phyloP scores from a whole-genome alignment of 2,113 vertebrate species.

The Psammodynastes pulverulentus region DNA sequence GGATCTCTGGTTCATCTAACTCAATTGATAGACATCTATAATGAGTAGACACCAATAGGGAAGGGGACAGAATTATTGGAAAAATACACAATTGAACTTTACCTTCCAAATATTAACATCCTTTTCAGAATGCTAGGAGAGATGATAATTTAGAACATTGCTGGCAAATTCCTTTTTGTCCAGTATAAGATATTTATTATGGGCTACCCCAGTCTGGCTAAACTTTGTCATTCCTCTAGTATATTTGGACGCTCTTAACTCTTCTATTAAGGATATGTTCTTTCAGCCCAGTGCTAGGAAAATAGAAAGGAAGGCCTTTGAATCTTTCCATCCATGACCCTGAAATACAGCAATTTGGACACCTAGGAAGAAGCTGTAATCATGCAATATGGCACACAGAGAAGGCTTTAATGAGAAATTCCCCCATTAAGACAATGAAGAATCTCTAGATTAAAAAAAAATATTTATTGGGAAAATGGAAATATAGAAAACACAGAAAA shows the following conservation, averaged over 20 bases:
- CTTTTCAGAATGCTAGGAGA: background rate
- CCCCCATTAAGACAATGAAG: background rate
- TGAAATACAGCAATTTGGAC: background rate
- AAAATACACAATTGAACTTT: background rate
- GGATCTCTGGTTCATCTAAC: background rate
- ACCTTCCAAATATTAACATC: background rate
- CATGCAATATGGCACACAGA: background rate
- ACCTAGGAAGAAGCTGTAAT: background rate
- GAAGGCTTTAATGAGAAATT: background rate
- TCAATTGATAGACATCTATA: background rate
- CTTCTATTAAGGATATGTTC: background rate
- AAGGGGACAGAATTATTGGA: background rate
- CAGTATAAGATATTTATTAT: background rate
- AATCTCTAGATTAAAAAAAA: background rate
- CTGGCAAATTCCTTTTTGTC: background rate
- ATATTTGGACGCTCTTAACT: background rate
- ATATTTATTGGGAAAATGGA: background rate
- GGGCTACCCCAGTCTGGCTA: background rate
- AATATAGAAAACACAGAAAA: background rate
- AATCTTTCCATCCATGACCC: background rate
- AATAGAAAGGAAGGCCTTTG: background rate
- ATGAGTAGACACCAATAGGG: background rate
- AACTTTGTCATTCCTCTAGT: background rate
- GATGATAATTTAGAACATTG: background rate
- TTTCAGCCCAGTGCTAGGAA: background rate